These are phyloP conservation scores for Anoura caudifer DNA, from an alignment of 2,113 vertebrate species.

Conservation along the genomic window DNA sequence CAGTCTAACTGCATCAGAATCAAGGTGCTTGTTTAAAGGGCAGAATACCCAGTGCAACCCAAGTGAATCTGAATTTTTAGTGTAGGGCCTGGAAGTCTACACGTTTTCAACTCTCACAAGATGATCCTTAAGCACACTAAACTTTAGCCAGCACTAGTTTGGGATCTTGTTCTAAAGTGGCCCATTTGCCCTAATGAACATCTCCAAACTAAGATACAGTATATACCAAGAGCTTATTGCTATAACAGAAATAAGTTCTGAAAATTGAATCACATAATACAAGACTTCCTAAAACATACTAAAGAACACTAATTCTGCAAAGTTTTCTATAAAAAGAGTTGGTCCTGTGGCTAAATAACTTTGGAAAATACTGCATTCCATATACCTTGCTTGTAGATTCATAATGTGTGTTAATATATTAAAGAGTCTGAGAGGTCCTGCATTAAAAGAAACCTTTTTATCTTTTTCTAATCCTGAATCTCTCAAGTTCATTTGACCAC, in stretches of 20 bases:
- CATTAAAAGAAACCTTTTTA: neutral
- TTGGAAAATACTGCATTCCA: neutral
- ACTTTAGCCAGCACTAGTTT: conserved; percentile 1
- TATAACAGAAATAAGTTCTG: neutral
- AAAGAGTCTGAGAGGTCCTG: conserved; percentile 14
- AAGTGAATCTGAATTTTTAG: conserved; percentile 18
- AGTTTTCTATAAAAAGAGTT: neutral
- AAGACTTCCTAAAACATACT: conserved; percentile 17
- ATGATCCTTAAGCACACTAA: neutral
- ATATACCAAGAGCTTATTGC: neutral
- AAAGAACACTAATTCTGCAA: conserved; percentile 1
- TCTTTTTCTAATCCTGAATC: conserved; percentile 9
- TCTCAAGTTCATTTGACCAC: neutral
- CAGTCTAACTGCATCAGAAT: neutral
- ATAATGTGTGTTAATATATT: neutral
- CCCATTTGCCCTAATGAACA: neutral
- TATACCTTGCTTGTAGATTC: neutral
- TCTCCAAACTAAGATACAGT: neutral
- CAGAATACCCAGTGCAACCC: neutral
- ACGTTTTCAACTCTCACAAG: conserved; percentile 1
- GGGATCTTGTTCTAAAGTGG: neutral
- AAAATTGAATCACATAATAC: neutral
- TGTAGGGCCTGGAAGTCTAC: neutral
- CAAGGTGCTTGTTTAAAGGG: neutral
- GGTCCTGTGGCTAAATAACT: neutral